Base-by-base conservation (phyloP, 2,797 vertebrate species). In the Sebastes kiyomatsui region DNA sequence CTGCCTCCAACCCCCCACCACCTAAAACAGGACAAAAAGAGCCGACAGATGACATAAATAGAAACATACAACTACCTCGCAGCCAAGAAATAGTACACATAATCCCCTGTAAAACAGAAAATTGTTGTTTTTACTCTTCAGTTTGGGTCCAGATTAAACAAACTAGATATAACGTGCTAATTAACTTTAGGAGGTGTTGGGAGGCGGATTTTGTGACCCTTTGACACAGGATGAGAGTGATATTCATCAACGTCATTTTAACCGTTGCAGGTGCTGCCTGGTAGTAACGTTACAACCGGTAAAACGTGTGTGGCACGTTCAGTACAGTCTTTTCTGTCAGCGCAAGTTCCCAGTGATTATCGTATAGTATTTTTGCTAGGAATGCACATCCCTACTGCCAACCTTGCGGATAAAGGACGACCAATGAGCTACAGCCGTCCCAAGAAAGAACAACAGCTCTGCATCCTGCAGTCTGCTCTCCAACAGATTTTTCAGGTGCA, bases 1-100 rank as follows among this genome's bases (percentile, higher is more conserved):
- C 3, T n/a, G 64, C 22, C 83, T 92, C 56, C 79, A 83, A 61
- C 84, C 85, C 33, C 89, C 86, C 23, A 84, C 73, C 90, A 96
- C 83, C 88, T 93, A 70, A 32, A 81, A 73, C 3, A 27, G 6
- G 11, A 30, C 6, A 22, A 12, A 55, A 22, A 22, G 23, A 20
- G 52, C 3, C 6, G 2, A 55, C 1, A 33, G 7, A 4, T 49
- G 3, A 55, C 9, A 27, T 49, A 7, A 49, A 20, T 42, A 42
- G 38, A 42, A 42, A 42, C 38, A 42, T 8, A 20, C 16, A 18
- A 49, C 46, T 49, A 38, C 46, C 46, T n/a, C 7, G 7, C 18
- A 9, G 46, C 18, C 38, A 61, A 32, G 27, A 32, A 61, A 61
- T 61, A 22, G 33, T 8, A 59, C n/a, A 23, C 6, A 23, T 35